Conservation (phyloP, 2,888 invertebrate genomes). For the Folsomia candida region DNA sequence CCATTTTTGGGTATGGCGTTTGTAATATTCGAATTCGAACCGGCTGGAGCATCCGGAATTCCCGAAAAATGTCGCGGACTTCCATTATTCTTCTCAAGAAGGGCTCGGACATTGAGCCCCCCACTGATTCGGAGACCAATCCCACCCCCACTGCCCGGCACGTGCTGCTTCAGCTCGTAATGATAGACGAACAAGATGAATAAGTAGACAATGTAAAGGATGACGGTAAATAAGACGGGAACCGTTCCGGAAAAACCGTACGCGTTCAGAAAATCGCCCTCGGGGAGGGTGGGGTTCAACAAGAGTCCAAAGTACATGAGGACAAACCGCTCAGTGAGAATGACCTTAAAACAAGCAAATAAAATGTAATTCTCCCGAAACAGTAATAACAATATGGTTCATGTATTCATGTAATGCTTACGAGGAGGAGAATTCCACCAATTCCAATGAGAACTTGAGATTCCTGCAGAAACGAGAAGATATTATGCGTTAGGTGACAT, state of each 20-base stretch:
- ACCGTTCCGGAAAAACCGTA: slow-evolving; percentile 36
- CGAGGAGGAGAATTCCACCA: slow-evolving; percentile 23
- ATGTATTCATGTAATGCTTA: too few species aligned
- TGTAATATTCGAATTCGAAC: background rate
- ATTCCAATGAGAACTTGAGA: slow-evolving; percentile 30
- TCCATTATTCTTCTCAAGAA: background rate
- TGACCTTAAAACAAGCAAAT: too few species aligned
- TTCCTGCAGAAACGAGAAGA: too few species aligned
- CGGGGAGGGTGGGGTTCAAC: slow-evolving; percentile 31
- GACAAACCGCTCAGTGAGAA: slow-evolving; percentile 26
- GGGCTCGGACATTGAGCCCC: background rate
- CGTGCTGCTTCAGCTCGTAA: slow-evolving; percentile 26
- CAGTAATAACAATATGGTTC: too few species aligned
- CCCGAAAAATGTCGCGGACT: background rate
- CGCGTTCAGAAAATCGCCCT: slow-evolving; percentile 42
- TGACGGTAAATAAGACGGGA: slow-evolving; percentile 39
- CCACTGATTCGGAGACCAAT: too few species aligned
- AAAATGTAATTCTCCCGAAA: too few species aligned
- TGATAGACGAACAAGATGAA: slow-evolving; percentile 40
- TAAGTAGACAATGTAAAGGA: slow-evolving; percentile 43
- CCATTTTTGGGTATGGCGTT: background rate
- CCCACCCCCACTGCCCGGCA: background rate
- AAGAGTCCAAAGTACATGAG: slow-evolving; percentile 37
- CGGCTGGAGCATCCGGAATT: background rate
- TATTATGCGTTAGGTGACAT: too few species aligned